Conservation (phyloP, 1,140 invertebrate species). For the Drosophila sturtevanti region DNA sequence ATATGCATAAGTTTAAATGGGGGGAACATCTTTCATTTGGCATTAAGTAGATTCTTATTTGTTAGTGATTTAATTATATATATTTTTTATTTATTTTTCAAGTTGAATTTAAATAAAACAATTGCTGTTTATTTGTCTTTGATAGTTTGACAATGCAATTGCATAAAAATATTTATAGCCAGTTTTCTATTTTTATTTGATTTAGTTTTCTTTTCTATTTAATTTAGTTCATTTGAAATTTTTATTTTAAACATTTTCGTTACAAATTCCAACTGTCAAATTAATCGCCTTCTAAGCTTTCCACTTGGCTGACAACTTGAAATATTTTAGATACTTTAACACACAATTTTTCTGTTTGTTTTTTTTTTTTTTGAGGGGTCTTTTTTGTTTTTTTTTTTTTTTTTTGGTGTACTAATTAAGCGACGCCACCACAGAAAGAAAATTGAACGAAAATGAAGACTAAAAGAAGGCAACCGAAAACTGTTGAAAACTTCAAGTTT, state of each 20-base stretch:
- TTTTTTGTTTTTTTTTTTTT: constrained; percentile 22
- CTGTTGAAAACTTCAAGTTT: constrained; percentile 17
- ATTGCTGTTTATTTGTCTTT: constrained; percentile 38
- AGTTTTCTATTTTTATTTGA: background rate
- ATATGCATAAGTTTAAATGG: background rate
- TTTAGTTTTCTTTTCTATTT: background rate
- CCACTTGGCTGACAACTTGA: constrained; percentile 54
- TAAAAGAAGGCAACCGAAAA: background rate
- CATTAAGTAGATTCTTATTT: constrained; percentile 12
- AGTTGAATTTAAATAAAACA: background rate
- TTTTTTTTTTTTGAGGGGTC: constrained; percentile 19
- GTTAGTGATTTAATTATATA: constrained; percentile 2
- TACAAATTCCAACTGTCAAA: constrained; percentile 8
- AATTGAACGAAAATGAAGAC: constrained; percentile 3
- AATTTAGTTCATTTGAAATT: background rate
- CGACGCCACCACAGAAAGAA: constrained; percentile 22
- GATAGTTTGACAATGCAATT: background rate
- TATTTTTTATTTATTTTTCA: too few relatives aligned
- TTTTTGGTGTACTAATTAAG: constrained; percentile 31
- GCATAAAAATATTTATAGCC: background rate
- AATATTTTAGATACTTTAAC: constrained; percentile 25
- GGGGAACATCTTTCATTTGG: background rate
- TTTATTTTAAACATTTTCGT: background rate
- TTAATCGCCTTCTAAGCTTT: constrained; percentile 7
- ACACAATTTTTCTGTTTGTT: constrained; percentile 45